phyloP scores from a whole-genome alignment of 2,888 invertebrate genomes.

The Cryptosula pallasiana region DNA sequence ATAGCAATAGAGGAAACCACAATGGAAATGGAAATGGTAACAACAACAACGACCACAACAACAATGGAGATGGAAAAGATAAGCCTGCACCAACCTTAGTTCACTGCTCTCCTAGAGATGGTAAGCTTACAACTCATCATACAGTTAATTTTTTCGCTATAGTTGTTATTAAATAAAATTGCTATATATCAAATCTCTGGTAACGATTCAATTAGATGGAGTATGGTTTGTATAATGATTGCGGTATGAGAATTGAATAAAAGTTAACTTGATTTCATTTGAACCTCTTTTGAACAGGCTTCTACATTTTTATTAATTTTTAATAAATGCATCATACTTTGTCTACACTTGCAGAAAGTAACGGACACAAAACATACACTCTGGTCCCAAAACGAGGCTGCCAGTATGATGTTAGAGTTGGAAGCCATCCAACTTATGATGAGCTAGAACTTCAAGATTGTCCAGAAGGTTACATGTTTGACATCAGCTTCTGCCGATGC shows the following conservation, averaged over 20 bases:
- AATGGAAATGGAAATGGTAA: not conserved
- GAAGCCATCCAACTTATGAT: not conserved
- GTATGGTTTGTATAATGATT: not conserved
- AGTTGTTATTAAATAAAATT: no score
- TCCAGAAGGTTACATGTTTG: not conserved
- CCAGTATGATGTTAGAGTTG: not conserved
- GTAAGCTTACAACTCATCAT: not conserved
- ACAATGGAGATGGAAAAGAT: no score
- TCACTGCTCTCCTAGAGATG: not conserved
- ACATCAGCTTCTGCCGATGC: slow-evolving; percentile 6
- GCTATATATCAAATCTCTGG: no score
- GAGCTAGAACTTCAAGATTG: not conserved
- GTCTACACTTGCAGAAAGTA: not conserved
- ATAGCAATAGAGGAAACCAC: not conserved
- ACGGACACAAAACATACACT: not conserved
- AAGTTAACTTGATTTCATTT: no score
- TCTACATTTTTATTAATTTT: not conserved
- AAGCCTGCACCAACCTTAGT: not conserved
- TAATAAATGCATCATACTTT: not conserved
- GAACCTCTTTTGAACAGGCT: not conserved
- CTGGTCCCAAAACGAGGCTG: not conserved
- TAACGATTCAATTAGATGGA: no score
- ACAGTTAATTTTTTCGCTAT: no score
- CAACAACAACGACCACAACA: slow-evolving; percentile 8
- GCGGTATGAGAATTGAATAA: no score